Base-by-base conservation (phyloP, 2,113 vertebrate species). In the Thymallus thymallus region DNA sequence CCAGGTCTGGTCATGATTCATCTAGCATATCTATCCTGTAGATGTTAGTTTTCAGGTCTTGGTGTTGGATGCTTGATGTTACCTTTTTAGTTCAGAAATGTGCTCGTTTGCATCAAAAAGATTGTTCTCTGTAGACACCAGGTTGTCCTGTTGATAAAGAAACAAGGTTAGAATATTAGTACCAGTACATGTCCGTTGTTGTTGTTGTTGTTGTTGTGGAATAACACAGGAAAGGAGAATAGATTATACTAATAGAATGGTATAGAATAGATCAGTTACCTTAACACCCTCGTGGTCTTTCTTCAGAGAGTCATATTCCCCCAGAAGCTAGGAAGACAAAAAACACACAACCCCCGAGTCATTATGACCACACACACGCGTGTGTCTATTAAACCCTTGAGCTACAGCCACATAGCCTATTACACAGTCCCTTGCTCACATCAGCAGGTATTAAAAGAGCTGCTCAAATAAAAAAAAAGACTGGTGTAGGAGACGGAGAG, bases 1-100 rank as follows among this genome's bases (percentile, higher is more conserved):
- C 35, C 35, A 41, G 35, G 35, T 41, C 35, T 41, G 2, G 7
- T 41, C 9, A 41, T 41, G 35, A 41, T 41, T 41, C 9, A 3
- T 12, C 35, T 12, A 41, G 35, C 2, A 41, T 3, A 41, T 41
- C 35, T 41, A 41, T 3, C 9, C 9, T 41, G 35, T 10, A 12
- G 35, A 41, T 41, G 9, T 41, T 41, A 9, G 9, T 41, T 41
- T 41, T 41, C 35, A 10, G 35, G 35, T 41, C 35, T 41, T 41
- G 35, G 35, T 41, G 35, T 41, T 41, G 9, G 35, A 41, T 41
- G 35, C 35, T 41, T 23, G 26, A 26, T 22, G 81, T 94, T 91
- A 98, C 98, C 96, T 98, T 92, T 94, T 99, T 76, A 99, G 88
- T 62, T 98, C 96, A 45, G 94, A 94, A 77, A 96, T 95, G 87